Evolutionary conservation across 2,888 invertebrate species (phyloP).

Genomic region (Drosophila cognata): DNA sequence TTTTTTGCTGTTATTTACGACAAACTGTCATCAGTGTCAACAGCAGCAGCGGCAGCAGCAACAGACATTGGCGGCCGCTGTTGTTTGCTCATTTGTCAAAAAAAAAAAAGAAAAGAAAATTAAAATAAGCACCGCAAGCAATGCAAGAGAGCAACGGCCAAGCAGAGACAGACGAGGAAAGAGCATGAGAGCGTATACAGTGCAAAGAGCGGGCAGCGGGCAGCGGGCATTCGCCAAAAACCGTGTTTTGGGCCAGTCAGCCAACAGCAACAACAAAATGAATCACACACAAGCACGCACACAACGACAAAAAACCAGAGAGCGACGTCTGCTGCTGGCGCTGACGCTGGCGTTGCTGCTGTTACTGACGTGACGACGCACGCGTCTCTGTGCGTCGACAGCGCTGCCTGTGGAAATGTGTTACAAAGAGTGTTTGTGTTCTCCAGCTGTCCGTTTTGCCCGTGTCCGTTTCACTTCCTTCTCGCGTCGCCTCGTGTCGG

Average conservation of each 20-base stretch:
- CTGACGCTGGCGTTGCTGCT: conserved; percentile 1
- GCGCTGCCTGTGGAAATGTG: conserved; percentile 33
- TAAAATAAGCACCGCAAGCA: conserved; percentile 3
- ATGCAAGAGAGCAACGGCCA: conserved; percentile 49
- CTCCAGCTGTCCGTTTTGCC: conserved; percentile 30
- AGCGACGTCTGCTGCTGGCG: conserved; percentile 20
- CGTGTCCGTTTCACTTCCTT: conserved; percentile 5
- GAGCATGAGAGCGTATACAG: conserved; percentile 2
- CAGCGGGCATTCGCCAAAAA: conserved; percentile 34
- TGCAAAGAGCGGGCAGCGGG: conserved; percentile 19
- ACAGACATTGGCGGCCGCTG: conserved; percentile 62
- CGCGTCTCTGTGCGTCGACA: conserved; percentile 4
- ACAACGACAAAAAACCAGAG: conserved; percentile 10
- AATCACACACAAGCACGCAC: conserved; percentile 26
- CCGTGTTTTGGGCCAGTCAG: conserved; percentile 34
- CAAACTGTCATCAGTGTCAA: conserved; percentile 63
- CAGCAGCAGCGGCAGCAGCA: conserved; percentile 50
- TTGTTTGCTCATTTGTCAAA: conserved; percentile 74
- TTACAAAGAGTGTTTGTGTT: conserved; percentile 42
- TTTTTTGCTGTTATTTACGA: conserved; percentile 46
- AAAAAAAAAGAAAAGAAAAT: conserved; percentile 22
- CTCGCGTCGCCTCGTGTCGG: conserved; percentile 12
- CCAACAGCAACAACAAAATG: conserved; percentile 29
- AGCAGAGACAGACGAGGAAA: conserved; percentile 17
- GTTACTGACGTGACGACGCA: conserved; percentile 37